Base-by-base conservation (phyloP, 1,140 invertebrate species). In the Camponotus vicinus region DNA sequence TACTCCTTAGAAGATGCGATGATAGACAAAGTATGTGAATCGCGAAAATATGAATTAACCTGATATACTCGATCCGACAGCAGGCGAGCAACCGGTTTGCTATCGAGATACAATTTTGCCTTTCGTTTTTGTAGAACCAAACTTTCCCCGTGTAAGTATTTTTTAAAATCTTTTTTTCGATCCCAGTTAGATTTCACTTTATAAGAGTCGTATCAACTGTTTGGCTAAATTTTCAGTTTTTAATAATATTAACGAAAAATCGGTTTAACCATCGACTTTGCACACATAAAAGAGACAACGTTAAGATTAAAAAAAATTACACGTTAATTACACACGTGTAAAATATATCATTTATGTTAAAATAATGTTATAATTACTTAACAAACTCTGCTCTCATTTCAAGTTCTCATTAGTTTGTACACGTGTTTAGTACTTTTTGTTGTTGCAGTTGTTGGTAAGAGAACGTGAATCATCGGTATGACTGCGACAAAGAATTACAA, bases 71-170 rank as follows among this genome's bases (percentile, higher is more conserved):
- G 2, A 8, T 15, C 9, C 77, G 64, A 63, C 34, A 15, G 37
- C 34, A 66, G 52, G 64, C 27, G 32, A 8, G 18, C n/a, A 86
- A 86, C 84, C 76, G 84, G 84, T 86, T 86, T 55, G 32, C 27
- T 27, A 55, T 77, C 59, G 40, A 11, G 15, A 49, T 85, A 18
- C 34, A 67, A 37, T 79, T 52, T 34, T 13, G 18, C 11, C 9
- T 45, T 21, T 78, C 21, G 21, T 67, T 15, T 52, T 84, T 3
- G 52, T 32, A 67, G 63, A 52, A 27, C 27, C 27, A 27, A 59
- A 86, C 84, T 86, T 86, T 86, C 76, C 49, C 76, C 13, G 27
- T 5, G 18, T 49, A 52, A 52, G 0, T 18, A 67, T 70, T 86
- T 80, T 70, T 61, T 18, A 11, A 70, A 86, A 78, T 78, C 55